phyloP scores from a whole-genome alignment of 1,140 invertebrate species.

The Sitobion miscanthi region DNA sequence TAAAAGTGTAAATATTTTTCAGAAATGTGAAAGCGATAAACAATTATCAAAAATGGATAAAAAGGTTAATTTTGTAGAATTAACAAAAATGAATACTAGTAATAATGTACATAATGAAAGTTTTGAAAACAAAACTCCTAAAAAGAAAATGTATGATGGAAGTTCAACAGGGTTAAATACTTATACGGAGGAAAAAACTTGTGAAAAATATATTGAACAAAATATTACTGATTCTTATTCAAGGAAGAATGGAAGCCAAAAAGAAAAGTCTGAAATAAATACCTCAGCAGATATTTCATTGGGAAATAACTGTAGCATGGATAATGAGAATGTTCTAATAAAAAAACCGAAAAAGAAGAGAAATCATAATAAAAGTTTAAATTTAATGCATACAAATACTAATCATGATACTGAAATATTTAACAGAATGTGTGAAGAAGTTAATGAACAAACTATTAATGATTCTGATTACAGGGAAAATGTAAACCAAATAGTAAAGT shows the following conservation, averaged over 20 bases:
- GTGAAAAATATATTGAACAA: no score
- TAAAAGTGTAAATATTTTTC: no score
- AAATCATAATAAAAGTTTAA: not conserved
- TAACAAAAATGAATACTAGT: no score
- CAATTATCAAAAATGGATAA: no score
- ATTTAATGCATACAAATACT: not conserved
- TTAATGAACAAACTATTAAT: no score
- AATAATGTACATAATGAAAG: not conserved
- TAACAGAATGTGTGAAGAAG: not conserved
- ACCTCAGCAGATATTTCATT: no score
- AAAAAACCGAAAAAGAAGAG: not conserved
- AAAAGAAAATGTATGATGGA: not conserved
- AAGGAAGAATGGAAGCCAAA: not conserved
- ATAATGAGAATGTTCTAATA: no score
- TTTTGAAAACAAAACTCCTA: not conserved
- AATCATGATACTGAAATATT: not conserved
- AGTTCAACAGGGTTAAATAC: not conserved
- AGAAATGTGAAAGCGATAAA: no score
- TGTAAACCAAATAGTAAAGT: not conserved
- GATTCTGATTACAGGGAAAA: no score
- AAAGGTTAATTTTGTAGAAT: no score
- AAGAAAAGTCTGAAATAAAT: not conserved
- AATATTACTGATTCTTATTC: not conserved
- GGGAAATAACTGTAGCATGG: not conserved
- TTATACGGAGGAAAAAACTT: not conserved